Evolutionary conservation across 2,113 vertebrate species (phyloP).

Genomic region (Brachionichthys hirsutus): DNA sequence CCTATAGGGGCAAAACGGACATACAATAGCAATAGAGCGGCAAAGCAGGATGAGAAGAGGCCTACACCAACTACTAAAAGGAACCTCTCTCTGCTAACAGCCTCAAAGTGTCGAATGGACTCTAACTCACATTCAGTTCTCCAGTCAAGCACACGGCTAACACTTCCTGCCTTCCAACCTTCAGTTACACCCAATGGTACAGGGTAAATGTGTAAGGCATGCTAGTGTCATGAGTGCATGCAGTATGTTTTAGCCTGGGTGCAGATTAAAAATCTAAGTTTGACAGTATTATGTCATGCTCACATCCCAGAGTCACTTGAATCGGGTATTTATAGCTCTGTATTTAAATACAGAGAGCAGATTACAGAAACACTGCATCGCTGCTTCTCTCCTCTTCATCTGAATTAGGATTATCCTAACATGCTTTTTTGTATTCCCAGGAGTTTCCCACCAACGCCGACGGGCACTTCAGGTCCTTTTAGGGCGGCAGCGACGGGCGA

Average conservation of each 20-base stretch:
- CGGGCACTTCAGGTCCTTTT: conserved; percentile 53
- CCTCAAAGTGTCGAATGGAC: conserved; percentile 62
- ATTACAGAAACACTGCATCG: conserved; percentile 19
- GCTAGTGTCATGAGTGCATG: too few relatives aligned
- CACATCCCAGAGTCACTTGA: conserved; percentile 1
- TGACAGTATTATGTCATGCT: conserved; percentile 4
- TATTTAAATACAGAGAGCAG: conserved; percentile 9
- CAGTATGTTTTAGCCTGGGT: conserved; percentile 1
- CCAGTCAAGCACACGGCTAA: conserved; percentile 8
- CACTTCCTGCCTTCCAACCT: conserved; percentile 7
- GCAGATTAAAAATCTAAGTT: conserved; percentile 5
- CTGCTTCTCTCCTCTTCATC: conserved; percentile 30
- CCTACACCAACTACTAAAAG: conserved; percentile 29
- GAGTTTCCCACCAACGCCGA: conserved; percentile 23
- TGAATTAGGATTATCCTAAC: conserved; percentile 34
- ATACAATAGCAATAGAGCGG: neutral
- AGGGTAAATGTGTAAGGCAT: too few relatives aligned
- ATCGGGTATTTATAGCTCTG: conserved; percentile 17
- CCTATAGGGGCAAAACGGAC: conserved; percentile 41
- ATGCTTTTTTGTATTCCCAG: conserved; percentile 24
- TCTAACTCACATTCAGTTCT: conserved; percentile 66
- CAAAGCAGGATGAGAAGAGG: neutral
- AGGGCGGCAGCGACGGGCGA: conserved; percentile 37
- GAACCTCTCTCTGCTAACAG: conserved; percentile 48
- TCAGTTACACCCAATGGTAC: conserved; percentile 5